These are phyloP conservation scores for Sebastes nivosus DNA, from an alignment of 2,797 vertebrate genomes.

Conservation along the genomic window DNA sequence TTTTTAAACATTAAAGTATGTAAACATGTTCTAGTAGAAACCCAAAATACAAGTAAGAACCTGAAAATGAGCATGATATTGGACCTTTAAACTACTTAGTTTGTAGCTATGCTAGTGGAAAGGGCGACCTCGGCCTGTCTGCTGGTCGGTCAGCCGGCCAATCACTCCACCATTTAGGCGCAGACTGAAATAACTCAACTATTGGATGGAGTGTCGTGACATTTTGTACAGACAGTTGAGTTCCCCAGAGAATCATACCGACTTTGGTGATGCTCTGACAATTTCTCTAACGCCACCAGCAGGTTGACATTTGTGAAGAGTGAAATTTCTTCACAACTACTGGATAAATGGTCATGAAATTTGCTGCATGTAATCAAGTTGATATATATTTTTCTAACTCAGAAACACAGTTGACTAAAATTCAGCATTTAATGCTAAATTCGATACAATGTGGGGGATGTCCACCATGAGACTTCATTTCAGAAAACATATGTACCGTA, in stretches of 20 bases:
- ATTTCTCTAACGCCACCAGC: neutral
- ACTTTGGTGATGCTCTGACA: no score
- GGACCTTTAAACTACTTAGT: neutral
- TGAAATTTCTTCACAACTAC: neutral
- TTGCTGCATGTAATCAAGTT: neutral
- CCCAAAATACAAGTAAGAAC: no score
- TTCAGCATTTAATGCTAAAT: neutral
- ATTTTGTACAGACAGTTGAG: neutral
- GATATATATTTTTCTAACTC: neutral
- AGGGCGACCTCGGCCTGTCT: neutral
- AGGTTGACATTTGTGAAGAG: neutral
- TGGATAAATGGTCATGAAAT: neutral
- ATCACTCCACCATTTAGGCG: neutral
- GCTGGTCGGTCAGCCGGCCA: neutral
- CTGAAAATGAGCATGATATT: no score
- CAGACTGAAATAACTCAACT: neutral
- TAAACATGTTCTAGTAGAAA: no score
- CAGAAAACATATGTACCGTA: no score
- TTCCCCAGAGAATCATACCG: neutral
- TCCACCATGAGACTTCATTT: no score
- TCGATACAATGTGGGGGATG: no score
- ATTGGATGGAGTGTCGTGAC: neutral
- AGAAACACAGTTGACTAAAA: neutral
- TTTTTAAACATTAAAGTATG: no score
- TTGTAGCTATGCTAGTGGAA: neutral